A percentile compares a stretch with the other conserved stretches of the same genome.
phyloP scores from a whole-genome alignment of 2,888 invertebrate species.

The Tiphia femorata region DNA sequence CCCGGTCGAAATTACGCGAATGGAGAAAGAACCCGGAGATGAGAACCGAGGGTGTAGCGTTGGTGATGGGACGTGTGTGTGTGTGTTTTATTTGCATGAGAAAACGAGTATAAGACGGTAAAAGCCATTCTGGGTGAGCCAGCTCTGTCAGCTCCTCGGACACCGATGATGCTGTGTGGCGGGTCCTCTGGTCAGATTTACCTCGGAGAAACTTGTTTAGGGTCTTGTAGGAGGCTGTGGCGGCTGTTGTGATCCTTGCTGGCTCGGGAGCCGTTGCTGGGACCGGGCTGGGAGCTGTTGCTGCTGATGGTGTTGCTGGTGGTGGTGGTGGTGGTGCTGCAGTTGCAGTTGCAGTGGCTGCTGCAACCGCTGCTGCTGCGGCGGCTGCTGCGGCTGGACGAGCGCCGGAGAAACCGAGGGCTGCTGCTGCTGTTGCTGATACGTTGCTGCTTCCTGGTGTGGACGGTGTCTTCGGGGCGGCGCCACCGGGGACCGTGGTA shows the following conservation, averaged over 20 bases:
- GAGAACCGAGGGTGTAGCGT: neutral
- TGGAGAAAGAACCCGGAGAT: neutral
- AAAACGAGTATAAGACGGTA: constrained; percentile 23
- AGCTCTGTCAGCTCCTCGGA: constrained; percentile 43
- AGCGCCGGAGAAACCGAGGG: constrained; percentile 12
- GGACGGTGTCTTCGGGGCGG: constrained; percentile 64
- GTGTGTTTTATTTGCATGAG: neutral
- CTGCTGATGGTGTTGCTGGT: constrained; percentile 27
- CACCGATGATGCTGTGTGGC: constrained; percentile 41
- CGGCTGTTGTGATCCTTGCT: constrained; percentile 23
- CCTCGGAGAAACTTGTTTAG: constrained; percentile 66
- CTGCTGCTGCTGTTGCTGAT: constrained; percentile 18
- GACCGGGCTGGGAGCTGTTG: constrained; percentile 22
- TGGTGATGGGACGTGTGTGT: neutral
- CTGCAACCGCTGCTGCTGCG: constrained; percentile 25
- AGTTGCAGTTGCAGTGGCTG: constrained; percentile 12
- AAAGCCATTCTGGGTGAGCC: constrained; percentile 53
- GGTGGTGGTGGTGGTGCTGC: constrained; percentile 42
- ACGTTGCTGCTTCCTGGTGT: constrained; percentile 40
- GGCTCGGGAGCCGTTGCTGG: constrained; percentile 10
- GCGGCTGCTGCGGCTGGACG: constrained; percentile 27
- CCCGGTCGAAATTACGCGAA: too few relatives aligned
- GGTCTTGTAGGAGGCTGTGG: constrained; percentile 62
- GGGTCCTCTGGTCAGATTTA: constrained; percentile 50
- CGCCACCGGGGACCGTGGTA: constrained; percentile 59